A percentile compares a stretch with the other conserved stretches of the same genome.
Conservation (phyloP, 2,797 vertebrate genomes). For the Choloepus didactylus region DNA sequence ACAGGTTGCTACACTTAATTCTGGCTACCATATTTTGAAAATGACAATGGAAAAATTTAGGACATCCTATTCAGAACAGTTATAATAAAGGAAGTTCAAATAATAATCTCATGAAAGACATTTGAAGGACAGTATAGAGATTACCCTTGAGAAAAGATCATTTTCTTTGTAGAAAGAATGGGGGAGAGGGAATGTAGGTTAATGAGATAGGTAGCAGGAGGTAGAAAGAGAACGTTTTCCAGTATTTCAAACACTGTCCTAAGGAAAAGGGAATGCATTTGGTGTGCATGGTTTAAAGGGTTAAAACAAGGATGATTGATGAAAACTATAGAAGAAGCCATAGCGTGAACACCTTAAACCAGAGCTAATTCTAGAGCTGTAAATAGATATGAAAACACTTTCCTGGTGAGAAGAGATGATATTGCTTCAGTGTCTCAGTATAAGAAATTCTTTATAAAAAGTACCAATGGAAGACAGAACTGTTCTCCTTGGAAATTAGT, state of each 20-base stretch:
- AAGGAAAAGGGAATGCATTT: background rate
- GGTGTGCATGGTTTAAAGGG: background rate
- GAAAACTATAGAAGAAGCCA: background rate
- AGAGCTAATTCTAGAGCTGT: background rate
- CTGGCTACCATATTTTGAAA: background rate
- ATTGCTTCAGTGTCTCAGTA: background rate
- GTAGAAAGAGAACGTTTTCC: background rate
- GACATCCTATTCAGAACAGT: background rate
- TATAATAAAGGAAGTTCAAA: background rate
- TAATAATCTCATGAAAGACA: background rate
- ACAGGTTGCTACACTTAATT: background rate
- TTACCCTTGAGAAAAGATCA: background rate
- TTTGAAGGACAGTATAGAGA: background rate
- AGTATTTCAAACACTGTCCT: background rate
- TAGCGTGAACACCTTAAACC: background rate
- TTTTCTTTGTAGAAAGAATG: background rate
- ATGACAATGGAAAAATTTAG: background rate
- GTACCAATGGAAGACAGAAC: no score
- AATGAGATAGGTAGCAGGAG: background rate
- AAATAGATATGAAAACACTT: rapidly evolving
- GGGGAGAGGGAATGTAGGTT: background rate
- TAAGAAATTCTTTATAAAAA: background rate
- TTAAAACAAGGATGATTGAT: background rate
- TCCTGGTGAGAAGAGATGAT: background rate
- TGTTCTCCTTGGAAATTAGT: no score